A percentile compares a stretch with the other conserved stretches of the same genome.
Conservation (phyloP, 2,888 invertebrate genomes). For the Leptinotarsa juncta region DNA sequence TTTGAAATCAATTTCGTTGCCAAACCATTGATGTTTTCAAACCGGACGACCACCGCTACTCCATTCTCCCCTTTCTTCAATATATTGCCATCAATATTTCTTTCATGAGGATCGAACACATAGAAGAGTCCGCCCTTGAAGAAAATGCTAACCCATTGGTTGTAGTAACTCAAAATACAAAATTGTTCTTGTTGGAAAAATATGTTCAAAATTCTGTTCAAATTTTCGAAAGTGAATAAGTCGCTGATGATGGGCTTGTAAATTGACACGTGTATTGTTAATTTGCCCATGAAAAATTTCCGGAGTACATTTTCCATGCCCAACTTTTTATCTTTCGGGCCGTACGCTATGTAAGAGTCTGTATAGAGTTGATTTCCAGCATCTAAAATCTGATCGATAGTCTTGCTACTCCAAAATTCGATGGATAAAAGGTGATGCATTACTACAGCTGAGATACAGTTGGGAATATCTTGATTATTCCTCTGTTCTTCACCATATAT, state of each 20-base stretch:
- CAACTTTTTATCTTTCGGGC: constrained; percentile 64
- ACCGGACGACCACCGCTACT: constrained; percentile 51
- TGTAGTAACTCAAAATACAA: constrained; percentile 69
- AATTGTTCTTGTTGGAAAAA: constrained; percentile 71
- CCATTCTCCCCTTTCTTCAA: constrained; percentile 43
- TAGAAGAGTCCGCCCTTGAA: constrained; percentile 69
- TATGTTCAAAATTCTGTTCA: constrained; percentile 64
- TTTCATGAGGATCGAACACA: constrained; percentile 72
- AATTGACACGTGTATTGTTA: constrained; percentile 59
- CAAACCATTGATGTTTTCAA: constrained; percentile 47
- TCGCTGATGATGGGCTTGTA: constrained; percentile 57
- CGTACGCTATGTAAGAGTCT: constrained; percentile 71
- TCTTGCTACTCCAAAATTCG: constrained; percentile 68
- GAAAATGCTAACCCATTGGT: constrained; percentile 70
- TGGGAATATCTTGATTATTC: constrained; percentile 66
- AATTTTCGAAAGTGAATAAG: constrained; percentile 47
- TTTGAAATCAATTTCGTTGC: constrained; percentile 50
- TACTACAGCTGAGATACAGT: constrained; percentile 69
- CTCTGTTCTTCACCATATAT: constrained; percentile 66
- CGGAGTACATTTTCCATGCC: constrained; percentile 64
- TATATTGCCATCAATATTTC: constrained; percentile 67
- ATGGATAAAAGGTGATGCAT: constrained; percentile 68
- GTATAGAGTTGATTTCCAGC: constrained; percentile 72
- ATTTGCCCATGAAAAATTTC: constrained; percentile 69
- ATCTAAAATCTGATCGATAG: constrained; percentile 70